A percentile compares a stretch with the other conserved stretches of the same genome.
phyloP scores from a whole-genome alignment of 2,888 invertebrate species.

The Aproaerema taeniolella region DNA sequence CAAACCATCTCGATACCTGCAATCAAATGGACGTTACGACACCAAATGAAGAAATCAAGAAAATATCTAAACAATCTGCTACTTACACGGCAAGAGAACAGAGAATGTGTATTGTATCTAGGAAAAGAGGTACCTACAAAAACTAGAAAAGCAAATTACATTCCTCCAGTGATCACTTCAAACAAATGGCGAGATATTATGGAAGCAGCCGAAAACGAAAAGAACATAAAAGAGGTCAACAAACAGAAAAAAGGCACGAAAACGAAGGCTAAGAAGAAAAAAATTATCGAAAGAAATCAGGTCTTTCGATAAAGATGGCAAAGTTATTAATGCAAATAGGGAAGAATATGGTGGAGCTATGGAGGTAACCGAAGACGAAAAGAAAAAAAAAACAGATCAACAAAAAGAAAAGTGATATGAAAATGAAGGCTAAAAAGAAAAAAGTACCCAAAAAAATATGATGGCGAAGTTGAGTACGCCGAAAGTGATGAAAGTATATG shows the following conservation, averaged over 20 bases:
- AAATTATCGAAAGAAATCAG: not conserved
- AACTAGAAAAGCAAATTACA: constrained; percentile 17
- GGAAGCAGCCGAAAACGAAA: constrained; percentile 18
- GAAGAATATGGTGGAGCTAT: no score
- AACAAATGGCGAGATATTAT: constrained; percentile 18
- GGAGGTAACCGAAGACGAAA: no score
- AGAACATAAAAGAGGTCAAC: constrained; percentile 9
- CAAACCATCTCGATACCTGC: not conserved
- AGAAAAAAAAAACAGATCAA: no score
- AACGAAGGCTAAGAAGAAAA: not conserved
- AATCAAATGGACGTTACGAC: not conserved
- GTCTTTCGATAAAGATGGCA: no score
- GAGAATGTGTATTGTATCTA: constrained; percentile 17
- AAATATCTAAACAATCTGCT: not conserved
- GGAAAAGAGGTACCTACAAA: constrained; percentile 18
- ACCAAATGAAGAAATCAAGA: constrained; percentile 4
- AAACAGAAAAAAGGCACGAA: not conserved
- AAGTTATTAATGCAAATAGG: no score
- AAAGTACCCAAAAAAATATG: no score
- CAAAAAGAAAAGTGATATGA: no score
- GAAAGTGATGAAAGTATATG: no score
- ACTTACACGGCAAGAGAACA: constrained; percentile 12
- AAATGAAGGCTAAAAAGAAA: no score
- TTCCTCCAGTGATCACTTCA: constrained; percentile 18
- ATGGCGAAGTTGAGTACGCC: no score